These are phyloP conservation scores for Macrotus californicus DNA, from an alignment of 2,113 vertebrate genomes.

Conservation along the genomic window DNA sequence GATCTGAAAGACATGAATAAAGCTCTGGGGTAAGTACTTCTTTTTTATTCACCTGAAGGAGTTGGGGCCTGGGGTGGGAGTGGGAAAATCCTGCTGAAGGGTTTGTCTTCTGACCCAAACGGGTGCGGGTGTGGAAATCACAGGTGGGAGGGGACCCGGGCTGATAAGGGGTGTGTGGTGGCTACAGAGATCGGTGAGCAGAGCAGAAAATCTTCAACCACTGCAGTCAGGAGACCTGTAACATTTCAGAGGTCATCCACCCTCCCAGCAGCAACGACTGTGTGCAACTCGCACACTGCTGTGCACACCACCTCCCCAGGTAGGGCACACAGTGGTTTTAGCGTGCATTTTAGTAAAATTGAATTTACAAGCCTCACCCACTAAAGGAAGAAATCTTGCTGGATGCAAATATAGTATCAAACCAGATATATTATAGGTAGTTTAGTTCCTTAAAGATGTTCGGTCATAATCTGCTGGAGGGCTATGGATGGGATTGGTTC, in stretches of 20 bases:
- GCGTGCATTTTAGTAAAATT: background rate
- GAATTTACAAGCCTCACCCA: background rate
- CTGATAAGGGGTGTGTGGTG: too few relatives aligned
- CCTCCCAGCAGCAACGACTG: background rate
- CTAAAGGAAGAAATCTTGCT: background rate
- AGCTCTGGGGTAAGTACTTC: conserved; percentile 67
- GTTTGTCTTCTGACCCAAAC: background rate
- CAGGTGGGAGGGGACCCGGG: background rate
- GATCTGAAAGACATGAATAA: conserved; percentile 70
- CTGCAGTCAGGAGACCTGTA: background rate
- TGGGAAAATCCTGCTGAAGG: background rate
- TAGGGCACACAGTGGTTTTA: background rate
- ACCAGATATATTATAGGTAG: background rate
- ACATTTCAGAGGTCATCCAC: background rate
- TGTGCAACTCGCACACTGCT: background rate
- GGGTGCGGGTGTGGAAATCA: background rate
- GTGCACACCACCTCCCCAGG: background rate
- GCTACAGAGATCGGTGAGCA: background rate
- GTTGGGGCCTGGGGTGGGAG: background rate
- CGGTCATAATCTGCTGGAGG: background rate
- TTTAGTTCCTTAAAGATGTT: background rate
- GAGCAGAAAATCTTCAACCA: background rate
- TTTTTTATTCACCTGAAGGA: background rate
- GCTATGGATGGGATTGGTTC: background rate
- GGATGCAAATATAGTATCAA: background rate